Percentiles rank a stretch among this genome's conserved stretches.
These are phyloP conservation scores for Aurelia aurita complex sp. Pacific DNA, from an alignment of 30 jellyfish, hydroid and myxozoan genomes.

Conservation along the genomic window DNA sequence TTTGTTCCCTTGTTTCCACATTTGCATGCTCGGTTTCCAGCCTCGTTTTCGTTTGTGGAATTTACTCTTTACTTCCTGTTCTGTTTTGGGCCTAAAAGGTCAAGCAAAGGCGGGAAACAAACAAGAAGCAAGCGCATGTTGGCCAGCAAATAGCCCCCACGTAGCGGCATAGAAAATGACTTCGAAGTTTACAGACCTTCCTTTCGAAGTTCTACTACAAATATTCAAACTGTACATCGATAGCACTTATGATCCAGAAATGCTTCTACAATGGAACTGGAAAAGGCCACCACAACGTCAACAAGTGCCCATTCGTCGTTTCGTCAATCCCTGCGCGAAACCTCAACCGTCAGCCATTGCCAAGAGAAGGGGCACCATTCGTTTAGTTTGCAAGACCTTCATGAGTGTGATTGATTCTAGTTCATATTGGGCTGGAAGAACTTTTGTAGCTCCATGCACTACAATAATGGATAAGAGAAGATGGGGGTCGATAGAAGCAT, in stretches of 20 bases:
- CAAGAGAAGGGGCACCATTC: constrained; percentile 1
- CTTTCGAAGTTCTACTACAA: background rate
- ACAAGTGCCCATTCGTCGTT: background rate
- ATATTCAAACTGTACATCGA: background rate
- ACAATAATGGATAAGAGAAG: background rate
- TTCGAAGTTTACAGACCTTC: background rate
- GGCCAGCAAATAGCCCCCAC: background rate
- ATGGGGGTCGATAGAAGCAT: background rate
- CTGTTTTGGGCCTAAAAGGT: too few species aligned
- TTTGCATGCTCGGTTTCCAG: too few species aligned
- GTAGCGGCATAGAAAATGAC: background rate
- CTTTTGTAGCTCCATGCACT: background rate
- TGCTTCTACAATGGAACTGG: background rate
- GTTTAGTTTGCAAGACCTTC: constrained; percentile 1
- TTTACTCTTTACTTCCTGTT: too few species aligned
- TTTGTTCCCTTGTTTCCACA: too few species aligned
- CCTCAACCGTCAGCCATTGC: background rate
- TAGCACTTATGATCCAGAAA: constrained; percentile 2
- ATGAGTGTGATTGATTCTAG: constrained; percentile 12
- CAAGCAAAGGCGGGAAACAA: background rate
- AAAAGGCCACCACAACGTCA: background rate
- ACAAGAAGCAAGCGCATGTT: background rate
- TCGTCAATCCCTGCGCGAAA: background rate
- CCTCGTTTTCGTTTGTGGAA: too few species aligned
- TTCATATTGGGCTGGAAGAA: constrained; percentile 13